Base-by-base conservation (phyloP, 2,888 invertebrate genomes). In the Biston betularia region DNA sequence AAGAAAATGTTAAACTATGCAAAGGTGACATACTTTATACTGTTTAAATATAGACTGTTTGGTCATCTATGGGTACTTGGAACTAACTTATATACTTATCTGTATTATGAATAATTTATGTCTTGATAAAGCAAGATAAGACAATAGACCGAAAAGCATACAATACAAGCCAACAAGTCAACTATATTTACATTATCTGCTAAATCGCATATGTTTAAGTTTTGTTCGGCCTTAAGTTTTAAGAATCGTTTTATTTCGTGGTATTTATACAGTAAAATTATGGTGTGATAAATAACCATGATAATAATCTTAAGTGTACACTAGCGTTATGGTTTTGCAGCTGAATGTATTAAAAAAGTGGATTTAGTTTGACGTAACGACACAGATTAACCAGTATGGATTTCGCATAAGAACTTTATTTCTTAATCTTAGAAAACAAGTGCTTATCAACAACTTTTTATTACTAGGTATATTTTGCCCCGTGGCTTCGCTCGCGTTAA, bases 1-100 rank as follows among this genome's bases (percentile, higher is more conserved):
- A 38, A 0, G 14, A 52, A 15, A 40, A 15, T 53, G 53, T 34
- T 12, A 14, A 67, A 33, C 24, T 64, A 60, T 60, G 59, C 14
- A 14, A 60, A 45, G 35, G 34, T 60, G 44, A 52, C 52, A 46
- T 38, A 40, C 38, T 15, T 49, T 50, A n/a, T 7, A 50, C 50
- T 50, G 10, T 14, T 52, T 52, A 10, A 38, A 52, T 52, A 38
- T 14, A 38, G n/a, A 38, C 15, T 35, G 52, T 38, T 38, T 52
- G 38, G 52, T 8, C 35, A 40, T 9, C 10, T 8, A 24, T 0
- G 6, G 11, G 50, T 14, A n/a, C 34, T n/a, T 7, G 50, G 34
- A 35, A 34, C 50, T 52, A 34, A n/a, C 15, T 53, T 40, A 10
- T 40, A 11, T 40, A 53, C 38, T 14, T 10, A 38, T 10, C 12